Evolutionary conservation across 2,113 vertebrate species (phyloP).

Genomic region (Heterotilapia buettikoferi): DNA sequence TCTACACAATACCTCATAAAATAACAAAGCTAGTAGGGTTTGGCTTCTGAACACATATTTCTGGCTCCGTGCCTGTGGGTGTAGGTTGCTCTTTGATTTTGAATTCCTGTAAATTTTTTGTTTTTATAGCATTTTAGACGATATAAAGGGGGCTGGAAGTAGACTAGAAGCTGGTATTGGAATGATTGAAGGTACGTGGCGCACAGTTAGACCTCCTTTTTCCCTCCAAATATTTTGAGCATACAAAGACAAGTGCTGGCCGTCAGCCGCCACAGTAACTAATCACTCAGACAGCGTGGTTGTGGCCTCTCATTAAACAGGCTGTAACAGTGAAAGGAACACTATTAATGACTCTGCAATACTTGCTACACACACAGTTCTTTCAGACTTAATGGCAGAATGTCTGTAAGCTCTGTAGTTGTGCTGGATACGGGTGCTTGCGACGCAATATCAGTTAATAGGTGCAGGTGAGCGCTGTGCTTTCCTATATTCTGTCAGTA

Average conservation of each 20-base stretch:
- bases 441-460: not conserved
- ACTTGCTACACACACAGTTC: constrained; percentile 4
- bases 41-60: not conserved
- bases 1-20: constrained; percentile 11
- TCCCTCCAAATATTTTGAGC: not conserved
- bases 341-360: constrained; percentile 38
- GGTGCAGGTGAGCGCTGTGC: not conserved
- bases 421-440: not conserved
- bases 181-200: not conserved
- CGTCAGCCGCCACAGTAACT: constrained; percentile 24
- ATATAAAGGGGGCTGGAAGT: not conserved
- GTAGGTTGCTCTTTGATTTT: not conserved
- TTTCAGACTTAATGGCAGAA: not conserved
- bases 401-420: not conserved
- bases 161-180: not conserved
- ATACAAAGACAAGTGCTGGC: not conserved
- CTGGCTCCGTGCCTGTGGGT: not conserved
- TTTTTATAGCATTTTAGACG: not conserved
- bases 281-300: constrained; percentile 38
- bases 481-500: not conserved
- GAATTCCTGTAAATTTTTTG: not conserved
- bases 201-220: not conserved
- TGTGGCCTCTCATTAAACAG: constrained; percentile 40
- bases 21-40: not conserved
- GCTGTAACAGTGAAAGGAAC: constrained; percentile 32